Evolutionary conservation across 2,113 vertebrate species (phyloP).

Genomic region (Symphodus melops): DNA sequence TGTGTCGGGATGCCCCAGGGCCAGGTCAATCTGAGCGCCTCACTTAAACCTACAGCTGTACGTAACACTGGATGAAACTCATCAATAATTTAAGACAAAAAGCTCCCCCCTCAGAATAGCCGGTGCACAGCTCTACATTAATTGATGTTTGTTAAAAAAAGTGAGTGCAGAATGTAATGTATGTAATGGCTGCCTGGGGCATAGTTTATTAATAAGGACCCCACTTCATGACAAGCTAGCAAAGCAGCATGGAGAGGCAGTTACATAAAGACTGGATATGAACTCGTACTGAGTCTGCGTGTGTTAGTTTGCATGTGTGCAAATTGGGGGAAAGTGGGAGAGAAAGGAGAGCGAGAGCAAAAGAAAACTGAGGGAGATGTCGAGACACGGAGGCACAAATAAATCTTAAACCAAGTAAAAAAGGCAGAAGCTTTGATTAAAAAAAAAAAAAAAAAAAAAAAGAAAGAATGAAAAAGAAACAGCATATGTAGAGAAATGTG

Average conservation of each 20-base stretch:
- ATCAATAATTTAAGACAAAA: conserved; percentile 80
- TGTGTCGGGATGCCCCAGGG: conserved; percentile 69
- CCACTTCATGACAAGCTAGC: conserved; percentile 70
- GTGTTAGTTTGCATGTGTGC: conserved; percentile 6
- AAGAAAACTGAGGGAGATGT: conserved; percentile 28
- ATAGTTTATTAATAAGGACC: conserved; percentile 81
- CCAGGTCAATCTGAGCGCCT: conserved; percentile 72
- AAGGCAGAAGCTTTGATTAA: conserved; percentile 4
- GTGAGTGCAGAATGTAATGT: conserved; percentile 69
- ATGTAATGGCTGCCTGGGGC: conserved; percentile 79
- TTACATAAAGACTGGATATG: conserved; percentile 69
- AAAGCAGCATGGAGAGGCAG: conserved; percentile 61
- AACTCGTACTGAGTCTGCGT: conserved; percentile 50
- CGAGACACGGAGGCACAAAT: conserved; percentile 8
- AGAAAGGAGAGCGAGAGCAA: conserved; percentile 45
- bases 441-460: too few species aligned
- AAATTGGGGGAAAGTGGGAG: conserved; percentile 29
- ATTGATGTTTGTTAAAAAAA: conserved; percentile 78
- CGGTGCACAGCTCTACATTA: conserved; percentile 72
- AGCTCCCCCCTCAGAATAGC: conserved; percentile 68
- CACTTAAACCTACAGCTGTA: conserved; percentile 63
- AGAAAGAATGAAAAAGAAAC: too few species aligned
- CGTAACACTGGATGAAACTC: conserved; percentile 56
- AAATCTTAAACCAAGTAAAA: conserved; percentile 19
- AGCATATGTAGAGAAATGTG: conserved; percentile 5